Conservation (phyloP, 2,888 invertebrate genomes). For the Latheticus oryzae region DNA sequence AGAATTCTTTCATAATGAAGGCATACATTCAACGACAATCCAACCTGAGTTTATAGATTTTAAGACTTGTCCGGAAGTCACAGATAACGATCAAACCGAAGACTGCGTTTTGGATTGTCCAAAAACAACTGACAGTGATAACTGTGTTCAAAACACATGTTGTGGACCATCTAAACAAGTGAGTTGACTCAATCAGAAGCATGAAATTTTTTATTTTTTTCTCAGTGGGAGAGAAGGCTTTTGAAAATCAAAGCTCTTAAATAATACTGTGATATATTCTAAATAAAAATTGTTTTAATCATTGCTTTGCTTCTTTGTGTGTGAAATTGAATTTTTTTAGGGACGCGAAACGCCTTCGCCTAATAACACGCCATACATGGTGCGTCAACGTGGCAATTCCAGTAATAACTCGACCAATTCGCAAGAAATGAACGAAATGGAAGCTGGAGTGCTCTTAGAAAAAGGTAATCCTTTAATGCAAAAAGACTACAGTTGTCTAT, state of each 20-base stretch:
- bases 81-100: constrained; percentile 69
- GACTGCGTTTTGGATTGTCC: constrained; percentile 90
- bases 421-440: constrained; percentile 67
- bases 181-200: constrained; percentile 46
- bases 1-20: constrained; percentile 97
- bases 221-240: constrained; percentile 38
- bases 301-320: constrained; percentile 1
- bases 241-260: constrained; percentile 31
- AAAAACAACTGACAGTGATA: constrained; percentile 73
- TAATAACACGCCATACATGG: constrained; percentile 82
- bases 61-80: constrained; percentile 66
- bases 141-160: constrained; percentile 89
- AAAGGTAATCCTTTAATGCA: constrained; percentile 48
- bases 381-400: constrained; percentile 79
- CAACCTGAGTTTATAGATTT: constrained; percentile 97
- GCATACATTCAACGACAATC: constrained; percentile 98
- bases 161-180: constrained; percentile 87
- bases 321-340: constrained; percentile 55
- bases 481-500: constrained; percentile 48
- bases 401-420: constrained; percentile 66
- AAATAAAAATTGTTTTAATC: constrained; percentile 14
- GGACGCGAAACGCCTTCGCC: constrained; percentile 79
- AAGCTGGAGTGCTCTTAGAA: constrained; percentile 66
- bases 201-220: constrained; percentile 30
- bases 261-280: constrained; percentile 7